Conservation (phyloP, 2,888 invertebrate species). For the Mesorhabditis spiculigera region DNA sequence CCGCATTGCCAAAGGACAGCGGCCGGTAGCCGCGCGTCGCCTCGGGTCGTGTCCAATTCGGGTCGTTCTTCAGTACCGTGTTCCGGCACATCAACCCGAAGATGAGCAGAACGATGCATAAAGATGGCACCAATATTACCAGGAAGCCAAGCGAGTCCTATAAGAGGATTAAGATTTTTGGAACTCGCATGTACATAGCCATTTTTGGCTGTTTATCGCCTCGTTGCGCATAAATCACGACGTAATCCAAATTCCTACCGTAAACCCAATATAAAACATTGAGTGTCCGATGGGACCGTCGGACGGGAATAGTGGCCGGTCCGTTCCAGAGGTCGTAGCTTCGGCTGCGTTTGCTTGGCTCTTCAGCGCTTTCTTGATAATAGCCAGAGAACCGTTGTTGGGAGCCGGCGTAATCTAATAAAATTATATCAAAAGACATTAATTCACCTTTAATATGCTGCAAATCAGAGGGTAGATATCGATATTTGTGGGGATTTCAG, state of each 20-base stretch:
- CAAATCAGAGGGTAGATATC: slow-evolving; percentile 71
- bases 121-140: slow-evolving; percentile 32
- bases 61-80: slow-evolving; percentile 21
- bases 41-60: slow-evolving; percentile 23
- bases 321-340: neutral
- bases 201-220: neutral
- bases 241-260: neutral
- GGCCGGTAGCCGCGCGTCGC: slow-evolving; percentile 24
- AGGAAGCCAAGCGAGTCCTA: slow-evolving; percentile 36
- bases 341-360: slow-evolving; percentile 11
- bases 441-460: slow-evolving; percentile 63
- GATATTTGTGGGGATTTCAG: slow-evolving; percentile 67
- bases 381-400: slow-evolving; percentile 57
- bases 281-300: neutral
- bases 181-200: neutral
- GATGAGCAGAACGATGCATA: slow-evolving; percentile 32
- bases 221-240: neutral
- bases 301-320: neutral
- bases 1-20: slow-evolving; percentile 17
- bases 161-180: neutral
- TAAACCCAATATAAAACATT: neutral
- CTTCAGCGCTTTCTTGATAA: slow-evolving; percentile 23
- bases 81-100: slow-evolving; percentile 34
- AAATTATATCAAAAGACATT: neutral
- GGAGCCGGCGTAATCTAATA: slow-evolving; percentile 61